phyloP scores from a whole-genome alignment of 2,797 vertebrate species.

The Eulemur rubriventer region DNA sequence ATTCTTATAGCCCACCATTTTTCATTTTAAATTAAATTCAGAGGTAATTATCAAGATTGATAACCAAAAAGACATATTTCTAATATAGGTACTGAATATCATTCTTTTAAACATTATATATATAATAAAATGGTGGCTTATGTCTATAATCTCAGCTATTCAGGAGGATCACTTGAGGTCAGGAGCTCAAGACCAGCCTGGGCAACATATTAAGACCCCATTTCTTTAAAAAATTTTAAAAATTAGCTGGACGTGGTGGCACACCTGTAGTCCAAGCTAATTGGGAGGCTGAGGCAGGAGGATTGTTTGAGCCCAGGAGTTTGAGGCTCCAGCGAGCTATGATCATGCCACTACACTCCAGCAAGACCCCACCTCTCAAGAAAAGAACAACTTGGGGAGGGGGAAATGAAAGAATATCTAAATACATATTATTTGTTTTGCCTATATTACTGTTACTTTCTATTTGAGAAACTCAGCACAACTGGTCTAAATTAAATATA shows the following conservation, averaged over 20 bases:
- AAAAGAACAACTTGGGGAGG: neutral
- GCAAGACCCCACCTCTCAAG: neutral
- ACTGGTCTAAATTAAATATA: constrained; percentile 33
- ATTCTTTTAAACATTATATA: neutral
- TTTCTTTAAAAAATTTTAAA: neutral
- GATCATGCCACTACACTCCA: neutral
- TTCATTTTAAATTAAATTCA: constrained; percentile 18
- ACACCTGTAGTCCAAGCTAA: neutral
- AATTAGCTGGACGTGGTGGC: neutral
- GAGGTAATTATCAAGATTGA: neutral
- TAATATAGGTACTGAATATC: neutral
- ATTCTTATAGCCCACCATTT: neutral
- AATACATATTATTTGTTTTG: neutral
- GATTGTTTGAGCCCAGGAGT: neutral
- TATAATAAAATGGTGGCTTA: neutral
- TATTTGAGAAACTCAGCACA: constrained; percentile 27
- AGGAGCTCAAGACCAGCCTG: neutral
- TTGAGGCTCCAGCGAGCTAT: neutral
- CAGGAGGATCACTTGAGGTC: neutral
- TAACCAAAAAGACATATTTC: neutral
- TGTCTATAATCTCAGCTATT: neutral
- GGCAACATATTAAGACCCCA: neutral
- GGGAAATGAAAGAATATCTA: neutral
- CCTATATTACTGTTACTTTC: neutral
- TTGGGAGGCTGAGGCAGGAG: neutral